Evolutionary conservation across 2,888 invertebrate species (phyloP).

Genomic region (Orthosia cruda): DNA sequence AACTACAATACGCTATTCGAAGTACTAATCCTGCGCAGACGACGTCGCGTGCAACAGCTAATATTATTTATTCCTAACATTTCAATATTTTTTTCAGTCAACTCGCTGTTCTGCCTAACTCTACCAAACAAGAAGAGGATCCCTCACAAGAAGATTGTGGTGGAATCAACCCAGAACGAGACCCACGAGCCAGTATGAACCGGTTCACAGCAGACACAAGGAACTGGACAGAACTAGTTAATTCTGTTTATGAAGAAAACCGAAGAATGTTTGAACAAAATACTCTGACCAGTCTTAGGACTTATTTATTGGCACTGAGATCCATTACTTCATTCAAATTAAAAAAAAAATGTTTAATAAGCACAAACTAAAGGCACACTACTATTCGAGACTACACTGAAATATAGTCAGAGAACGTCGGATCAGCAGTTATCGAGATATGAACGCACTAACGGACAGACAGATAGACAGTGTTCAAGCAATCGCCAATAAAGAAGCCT

Average conservation of each 20-base stretch:
- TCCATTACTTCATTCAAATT: conserved; percentile 1
- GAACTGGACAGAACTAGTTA: conserved; percentile 57
- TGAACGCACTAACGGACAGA: neutral
- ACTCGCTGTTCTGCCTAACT: conserved; percentile 83
- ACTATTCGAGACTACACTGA: neutral
- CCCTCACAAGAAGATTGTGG: conserved; percentile 70
- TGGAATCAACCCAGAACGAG: conserved; percentile 80
- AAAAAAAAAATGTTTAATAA: too few relatives aligned
- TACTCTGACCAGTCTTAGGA: conserved; percentile 32
- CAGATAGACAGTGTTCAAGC: neutral
- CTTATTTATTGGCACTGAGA: conserved; percentile 48
- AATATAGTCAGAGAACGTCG: neutral
- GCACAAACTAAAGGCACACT: too few relatives aligned
- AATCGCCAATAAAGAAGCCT: conserved; percentile 38
- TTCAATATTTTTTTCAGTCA: conserved; percentile 74
- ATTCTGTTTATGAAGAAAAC: conserved; percentile 51
- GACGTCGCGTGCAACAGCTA: too few relatives aligned
- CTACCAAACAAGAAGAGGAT: conserved; percentile 81
- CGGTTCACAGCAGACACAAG: conserved; percentile 47
- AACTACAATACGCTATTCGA: too few relatives aligned
- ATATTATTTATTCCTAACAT: neutral
- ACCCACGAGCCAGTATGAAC: conserved; percentile 89
- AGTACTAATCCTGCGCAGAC: too few relatives aligned
- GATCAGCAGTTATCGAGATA: conserved; percentile 6
- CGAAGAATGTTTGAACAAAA: conserved; percentile 47